Base-by-base conservation (phyloP, 64 coral and sea anemone genomes). In the Pocillopora damicornis region DNA sequence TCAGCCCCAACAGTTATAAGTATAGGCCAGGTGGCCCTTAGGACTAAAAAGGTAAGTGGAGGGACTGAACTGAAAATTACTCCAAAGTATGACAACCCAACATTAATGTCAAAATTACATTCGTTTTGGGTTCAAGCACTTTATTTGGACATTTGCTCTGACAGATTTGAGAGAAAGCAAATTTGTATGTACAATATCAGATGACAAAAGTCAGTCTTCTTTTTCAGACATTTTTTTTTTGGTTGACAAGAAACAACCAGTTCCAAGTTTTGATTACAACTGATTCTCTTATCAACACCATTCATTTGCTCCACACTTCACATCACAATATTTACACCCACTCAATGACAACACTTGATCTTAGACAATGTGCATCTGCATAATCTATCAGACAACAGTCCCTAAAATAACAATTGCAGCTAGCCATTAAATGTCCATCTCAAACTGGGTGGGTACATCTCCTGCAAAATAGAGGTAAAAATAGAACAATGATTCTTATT, bases 341-440 rank as follows among this genome's bases (percentile, higher is more conserved):
- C 65, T 72, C 38, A 22, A 85, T 73, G 65, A 25, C 42, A 37
- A 57, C n/a, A 85, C 6, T 85, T 37, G 81, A 38, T 73, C 18
- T 73, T 68, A 20, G 3, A 57, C 63, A 73, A 71, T 57, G 65
- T 66, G 36, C 37, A 85, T 58, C 37, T 71, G 81, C 20, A 15
- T 36, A 64, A 63, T 45, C 75, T 77, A 57, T 51, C 42, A 77
- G 38, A 77, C 75, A 77, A 57, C 20, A 17, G 75, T 20, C 14
- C 17, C 11, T 77, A 37, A 63, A 85, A 73, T 36, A 67, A 42
- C 45, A 30, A 35, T 58, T 64, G 60, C 15, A 20, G 37, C 67
- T n/a, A 20, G 22, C 37, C 64, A 15, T 87, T 72, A 94, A 81
- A 94, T 94, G 13, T 94, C 92, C 92, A 94, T 94, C 88, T 94